Evolutionary conservation across 2,888 invertebrate genomes (phyloP).

Genomic region (Philhelius pedissequus): DNA sequence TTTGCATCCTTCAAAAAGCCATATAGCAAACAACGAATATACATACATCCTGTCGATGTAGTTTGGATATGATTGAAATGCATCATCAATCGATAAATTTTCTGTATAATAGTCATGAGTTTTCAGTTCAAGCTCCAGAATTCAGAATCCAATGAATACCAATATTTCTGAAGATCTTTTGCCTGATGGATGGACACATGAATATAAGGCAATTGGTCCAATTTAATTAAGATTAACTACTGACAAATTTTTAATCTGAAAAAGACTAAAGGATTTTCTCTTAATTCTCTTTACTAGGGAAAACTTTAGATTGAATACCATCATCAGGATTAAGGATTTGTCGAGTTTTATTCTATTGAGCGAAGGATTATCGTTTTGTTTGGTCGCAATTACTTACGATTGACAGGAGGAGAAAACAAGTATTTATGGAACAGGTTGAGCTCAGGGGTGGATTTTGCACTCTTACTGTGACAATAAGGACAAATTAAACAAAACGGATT

Average conservation of each 20-base stretch:
- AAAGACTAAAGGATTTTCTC: conserved; percentile 6
- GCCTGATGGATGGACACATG: neutral
- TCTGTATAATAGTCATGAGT: neutral
- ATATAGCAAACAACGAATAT: conserved; percentile 30
- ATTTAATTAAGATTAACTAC: conserved; percentile 56
- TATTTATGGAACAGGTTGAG: neutral
- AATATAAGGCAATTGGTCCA: conserved; percentile 6
- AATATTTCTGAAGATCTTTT: neutral
- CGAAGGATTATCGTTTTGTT: conserved; percentile 6
- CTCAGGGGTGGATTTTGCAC: no score
- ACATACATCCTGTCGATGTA: neutral
- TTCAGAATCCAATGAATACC: no score
- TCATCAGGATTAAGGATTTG: neutral
- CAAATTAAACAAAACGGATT: no score
- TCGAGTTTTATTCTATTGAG: neutral
- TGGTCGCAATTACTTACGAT: neutral
- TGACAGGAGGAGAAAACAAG: neutral
- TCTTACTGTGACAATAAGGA: no score
- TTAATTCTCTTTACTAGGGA: conserved; percentile 8
- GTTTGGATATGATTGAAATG: conserved; percentile 9
- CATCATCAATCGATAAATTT: conserved; percentile 25
- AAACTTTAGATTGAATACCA: neutral
- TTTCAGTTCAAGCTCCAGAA: no score
- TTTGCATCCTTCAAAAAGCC: conserved; percentile 23
- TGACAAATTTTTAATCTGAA: conserved; percentile 26